These are phyloP conservation scores for Terrapene triunguis DNA, from an alignment of 2,113 vertebrate species.

Conservation along the genomic window DNA sequence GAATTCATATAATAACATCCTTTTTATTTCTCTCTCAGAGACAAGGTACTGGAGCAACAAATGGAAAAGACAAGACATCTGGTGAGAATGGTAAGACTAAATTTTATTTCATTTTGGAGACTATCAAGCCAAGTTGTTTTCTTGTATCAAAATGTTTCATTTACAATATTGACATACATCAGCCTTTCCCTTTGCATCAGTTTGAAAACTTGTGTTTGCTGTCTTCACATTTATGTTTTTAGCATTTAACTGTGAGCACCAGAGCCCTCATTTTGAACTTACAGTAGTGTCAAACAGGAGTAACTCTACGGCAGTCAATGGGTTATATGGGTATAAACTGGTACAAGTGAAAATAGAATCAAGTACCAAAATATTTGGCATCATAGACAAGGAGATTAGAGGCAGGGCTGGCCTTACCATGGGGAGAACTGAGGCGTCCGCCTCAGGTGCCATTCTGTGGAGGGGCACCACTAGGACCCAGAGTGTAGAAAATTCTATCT, in stretches of 20 bases:
- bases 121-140: neutral
- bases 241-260: neutral
- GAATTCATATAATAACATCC: neutral
- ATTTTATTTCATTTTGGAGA: neutral
- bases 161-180: neutral
- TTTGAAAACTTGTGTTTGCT: neutral
- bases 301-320: neutral
- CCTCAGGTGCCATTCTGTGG: too few species aligned
- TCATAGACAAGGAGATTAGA: neutral
- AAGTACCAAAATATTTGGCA: neutral
- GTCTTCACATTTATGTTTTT: neutral
- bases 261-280: neutral
- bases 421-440: too few species aligned
- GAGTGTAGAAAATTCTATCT: too few species aligned
- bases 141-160: neutral
- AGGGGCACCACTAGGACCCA: too few species aligned
- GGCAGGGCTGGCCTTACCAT: too few species aligned
- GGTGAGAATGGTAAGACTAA: slow-evolving; percentile 88
- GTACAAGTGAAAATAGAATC: neutral
- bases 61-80: slow-evolving; percentile 91
- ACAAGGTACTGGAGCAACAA: slow-evolving; percentile 90
- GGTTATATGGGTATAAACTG: neutral
- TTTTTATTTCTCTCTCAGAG: slow-evolving; percentile 78
- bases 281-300: neutral
- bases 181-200: neutral